A percentile compares a stretch with the other conserved stretches of the same genome.
These are phyloP conservation scores for Melanogrammus aeglefinus DNA, from an alignment of 2,797 vertebrate species.

Conservation along the genomic window DNA sequence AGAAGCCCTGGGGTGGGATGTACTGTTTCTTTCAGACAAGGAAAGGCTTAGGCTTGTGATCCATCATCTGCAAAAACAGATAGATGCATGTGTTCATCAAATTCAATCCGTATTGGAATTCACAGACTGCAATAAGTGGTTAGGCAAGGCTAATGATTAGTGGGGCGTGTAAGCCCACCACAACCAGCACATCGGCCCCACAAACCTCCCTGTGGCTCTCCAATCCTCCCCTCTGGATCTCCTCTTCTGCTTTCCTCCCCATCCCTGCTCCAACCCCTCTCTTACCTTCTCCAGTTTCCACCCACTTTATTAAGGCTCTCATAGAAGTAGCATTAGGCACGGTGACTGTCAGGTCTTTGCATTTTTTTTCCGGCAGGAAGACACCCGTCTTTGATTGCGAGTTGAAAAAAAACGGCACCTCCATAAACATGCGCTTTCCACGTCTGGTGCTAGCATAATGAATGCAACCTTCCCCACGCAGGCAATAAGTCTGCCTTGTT, in stretches of 20 bases:
- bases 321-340: slow-evolving; percentile 49
- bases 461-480: slow-evolving; percentile 45
- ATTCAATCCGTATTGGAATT: slow-evolving; percentile 4
- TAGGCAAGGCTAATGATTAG: slow-evolving; percentile 48
- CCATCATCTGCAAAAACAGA: background rate
- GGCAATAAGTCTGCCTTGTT: slow-evolving; percentile 37
- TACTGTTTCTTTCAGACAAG: background rate
- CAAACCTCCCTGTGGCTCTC: slow-evolving; percentile 4
- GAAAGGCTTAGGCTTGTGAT: background rate
- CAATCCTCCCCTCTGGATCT: slow-evolving; percentile 22
- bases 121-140: slow-evolving; percentile 27
- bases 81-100: no score
- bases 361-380: slow-evolving; percentile 63
- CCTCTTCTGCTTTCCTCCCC: slow-evolving; percentile 16
- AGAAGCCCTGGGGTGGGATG: background rate
- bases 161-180: slow-evolving; percentile 24
- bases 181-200: background rate
- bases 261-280: background rate
- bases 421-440: slow-evolving; percentile 53
- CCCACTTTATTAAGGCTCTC: slow-evolving; percentile 61
- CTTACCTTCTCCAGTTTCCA: slow-evolving; percentile 60
- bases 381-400: slow-evolving; percentile 61
- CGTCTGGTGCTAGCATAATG: slow-evolving; percentile 39
- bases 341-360: slow-evolving; percentile 71
- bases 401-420: slow-evolving; percentile 32